Conservation (phyloP, 2,113 vertebrate genomes). For the Thymallus thymallus region DNA sequence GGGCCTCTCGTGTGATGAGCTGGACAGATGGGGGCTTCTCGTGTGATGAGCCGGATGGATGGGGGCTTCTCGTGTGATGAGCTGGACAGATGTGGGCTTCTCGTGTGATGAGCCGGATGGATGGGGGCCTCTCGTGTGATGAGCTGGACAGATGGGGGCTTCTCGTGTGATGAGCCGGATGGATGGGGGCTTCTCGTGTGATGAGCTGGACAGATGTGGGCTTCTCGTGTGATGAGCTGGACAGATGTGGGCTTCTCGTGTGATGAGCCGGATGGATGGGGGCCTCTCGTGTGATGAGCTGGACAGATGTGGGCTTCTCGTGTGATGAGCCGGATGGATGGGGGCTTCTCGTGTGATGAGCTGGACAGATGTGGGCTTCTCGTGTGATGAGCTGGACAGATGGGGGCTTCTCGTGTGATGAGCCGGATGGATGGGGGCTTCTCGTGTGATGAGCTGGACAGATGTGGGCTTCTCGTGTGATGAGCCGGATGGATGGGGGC, state of each 20-base stretch:
- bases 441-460: conserved; percentile 25
- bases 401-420: conserved; percentile 51
- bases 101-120: conserved; percentile 31
- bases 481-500: background rate
- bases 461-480: conserved; percentile 56
- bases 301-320: no score
- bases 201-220: conserved; percentile 48
- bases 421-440: no score
- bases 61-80: no score
- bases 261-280: conserved; percentile 47
- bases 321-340: conserved; percentile 44
- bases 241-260: no score
- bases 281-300: conserved; percentile 47
- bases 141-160: conserved; percentile 51
- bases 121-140: no score
- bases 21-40: conserved; percentile 58
- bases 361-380: no score
- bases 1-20: background rate
- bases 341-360: conserved; percentile 50
- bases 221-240: conserved; percentile 45
- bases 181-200: no score
- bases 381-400: conserved; percentile 39
- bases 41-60: conserved; percentile 16
- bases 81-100: conserved; percentile 55
- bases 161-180: conserved; percentile 42